Evolutionary conservation across 2,888 invertebrate genomes (phyloP), one percentile per base, ranked within the genome.

Genomic region (Nomada goodeniana): DNA sequence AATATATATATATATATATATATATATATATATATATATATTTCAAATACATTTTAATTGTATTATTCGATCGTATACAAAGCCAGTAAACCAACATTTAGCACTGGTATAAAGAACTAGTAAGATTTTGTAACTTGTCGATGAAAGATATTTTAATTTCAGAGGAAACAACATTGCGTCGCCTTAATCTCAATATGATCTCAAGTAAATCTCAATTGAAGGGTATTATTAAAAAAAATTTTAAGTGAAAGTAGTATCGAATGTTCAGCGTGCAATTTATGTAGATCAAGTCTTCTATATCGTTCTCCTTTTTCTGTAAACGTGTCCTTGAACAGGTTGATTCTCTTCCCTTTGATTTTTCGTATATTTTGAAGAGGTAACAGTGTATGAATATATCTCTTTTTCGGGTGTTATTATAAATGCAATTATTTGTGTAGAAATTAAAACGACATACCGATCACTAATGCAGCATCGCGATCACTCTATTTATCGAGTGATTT

Each of bases 401-500:
- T 57, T 55, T 71, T 18, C 2, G 5, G 23, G 20, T n/a, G 42
- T 77, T 11, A 13, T 53, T 44, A 18, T 26, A 50, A 23, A 13
- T 9, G 13, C 5, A 11, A 29, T 0, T 11, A 44, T 52, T 47
- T 55, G 20, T 15, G 26, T 36, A 0, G 13, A 23, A 15, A 26
- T 53, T 44, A 59, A n/a, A 20, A 4, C 26, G 47, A 44, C 53
- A 2, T 73, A 57, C 44, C 64, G 68, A 83, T 78, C 59, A 75
- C 20, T 60, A 26, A 72, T 63, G 36, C 57, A 82, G 87, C 87
- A 64, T 83, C 59, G 84, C 84, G 74, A 83, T 88, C 86, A 82
- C 88, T 85, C 67, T 78, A 76, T 77, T 80, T 87, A 83, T 85
- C 82, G 82, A 64, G 87, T 88, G 90, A 91, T 87, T 90, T 91